Evolutionary conservation across 2,888 invertebrate species (phyloP).

Genomic region (Dasysyrphus tricinctus): DNA sequence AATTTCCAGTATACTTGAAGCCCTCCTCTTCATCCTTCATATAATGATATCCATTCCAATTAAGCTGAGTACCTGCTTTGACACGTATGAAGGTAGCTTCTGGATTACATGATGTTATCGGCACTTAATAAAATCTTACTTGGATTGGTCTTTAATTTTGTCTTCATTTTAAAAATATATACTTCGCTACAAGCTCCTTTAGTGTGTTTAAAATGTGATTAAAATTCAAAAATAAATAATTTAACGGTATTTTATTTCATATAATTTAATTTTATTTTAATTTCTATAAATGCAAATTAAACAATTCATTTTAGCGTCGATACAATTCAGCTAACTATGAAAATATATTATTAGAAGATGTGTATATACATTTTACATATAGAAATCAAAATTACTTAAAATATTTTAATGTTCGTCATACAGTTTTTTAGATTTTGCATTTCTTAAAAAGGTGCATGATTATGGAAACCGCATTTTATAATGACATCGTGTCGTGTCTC

Average conservation of each 20-base stretch:
- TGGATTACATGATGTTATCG: no score
- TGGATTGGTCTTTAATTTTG: neutral
- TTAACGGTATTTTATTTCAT: conserved; percentile 11
- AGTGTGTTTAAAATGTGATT: neutral
- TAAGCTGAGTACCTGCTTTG: no score
- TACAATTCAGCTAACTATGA: conserved; percentile 43
- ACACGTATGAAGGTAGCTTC: no score
- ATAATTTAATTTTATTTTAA: conserved; percentile 51
- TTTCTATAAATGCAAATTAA: conserved; percentile 45
- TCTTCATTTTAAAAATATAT: neutral
- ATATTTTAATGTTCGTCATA: neutral
- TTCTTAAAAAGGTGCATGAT: conserved; percentile 82
- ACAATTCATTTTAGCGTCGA: conserved; percentile 22
- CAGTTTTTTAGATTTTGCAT: neutral
- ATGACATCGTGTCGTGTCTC: conserved; percentile 81
- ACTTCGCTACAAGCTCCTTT: neutral
- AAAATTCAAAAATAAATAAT: conserved; percentile 4
- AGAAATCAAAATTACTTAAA: conserved; percentile 14
- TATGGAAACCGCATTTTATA: conserved; percentile 83
- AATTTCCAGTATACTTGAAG: no score
- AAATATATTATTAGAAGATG: conserved; percentile 32
- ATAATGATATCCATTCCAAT: no score
- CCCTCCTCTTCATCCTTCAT: no score
- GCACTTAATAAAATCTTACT: no score
- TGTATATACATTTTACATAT: conserved; percentile 5